phyloP scores from a whole-genome alignment of 2,888 invertebrate genomes.

The Cetonia aurata region DNA sequence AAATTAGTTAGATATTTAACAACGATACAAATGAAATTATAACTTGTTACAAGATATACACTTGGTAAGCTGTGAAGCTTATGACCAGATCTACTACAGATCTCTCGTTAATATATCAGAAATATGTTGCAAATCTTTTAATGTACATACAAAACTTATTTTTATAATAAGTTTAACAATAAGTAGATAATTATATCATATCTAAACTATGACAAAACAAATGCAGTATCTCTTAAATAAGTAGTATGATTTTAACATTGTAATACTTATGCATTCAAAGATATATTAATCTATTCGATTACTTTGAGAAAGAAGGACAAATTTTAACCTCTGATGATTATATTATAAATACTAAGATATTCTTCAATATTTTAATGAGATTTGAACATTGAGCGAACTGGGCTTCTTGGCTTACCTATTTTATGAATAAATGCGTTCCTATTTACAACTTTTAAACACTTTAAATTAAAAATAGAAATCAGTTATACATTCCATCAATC shows the following conservation, averaged over 20 bases:
- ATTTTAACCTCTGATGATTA: too few relatives aligned
- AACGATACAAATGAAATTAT: too few relatives aligned
- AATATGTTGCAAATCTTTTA: conserved; percentile 41
- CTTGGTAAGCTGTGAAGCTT: conserved; percentile 7
- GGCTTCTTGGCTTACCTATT: conserved; percentile 2
- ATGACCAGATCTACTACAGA: too few relatives aligned
- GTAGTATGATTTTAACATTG: too few relatives aligned
- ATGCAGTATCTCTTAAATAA: not conserved
- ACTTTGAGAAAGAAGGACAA: too few relatives aligned
- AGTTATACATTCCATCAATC: conserved; percentile 91
- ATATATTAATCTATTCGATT: too few relatives aligned
- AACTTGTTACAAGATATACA: not conserved
- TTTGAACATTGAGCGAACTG: conserved; percentile 20
- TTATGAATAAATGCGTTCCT: not conserved
- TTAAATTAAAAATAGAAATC: conserved; percentile 29
- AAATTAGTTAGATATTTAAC: too few relatives aligned
- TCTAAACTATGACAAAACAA: not conserved
- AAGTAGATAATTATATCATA: too few relatives aligned
- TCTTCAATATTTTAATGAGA: not conserved
- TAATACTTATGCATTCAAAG: too few relatives aligned
- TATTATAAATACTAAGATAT: not conserved
- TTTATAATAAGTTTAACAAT: too few relatives aligned
- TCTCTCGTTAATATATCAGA: conserved; percentile 29
- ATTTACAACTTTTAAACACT: conserved; percentile 30
- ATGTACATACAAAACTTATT: conserved; percentile 27